Base-by-base conservation (phyloP, 64 coral and sea anemone genomes). In the Montipora sp. region DNA sequence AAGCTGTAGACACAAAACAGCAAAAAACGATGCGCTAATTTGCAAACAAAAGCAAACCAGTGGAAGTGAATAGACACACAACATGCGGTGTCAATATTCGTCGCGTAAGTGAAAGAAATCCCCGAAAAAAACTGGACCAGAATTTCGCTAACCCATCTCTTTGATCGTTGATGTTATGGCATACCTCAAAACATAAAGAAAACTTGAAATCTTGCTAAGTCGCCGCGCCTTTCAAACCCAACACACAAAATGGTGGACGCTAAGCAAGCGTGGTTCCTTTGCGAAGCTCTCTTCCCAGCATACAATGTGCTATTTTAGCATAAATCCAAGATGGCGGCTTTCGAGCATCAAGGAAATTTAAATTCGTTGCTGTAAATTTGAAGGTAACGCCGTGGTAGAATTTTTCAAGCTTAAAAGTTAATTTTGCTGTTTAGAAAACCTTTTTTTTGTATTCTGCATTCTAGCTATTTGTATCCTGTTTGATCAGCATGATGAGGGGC, bases 211-310 rank as follows among this genome's bases (percentile, higher is more conserved):
- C 83, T 84, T 90, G 93, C 93, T 94, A 89, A 83, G 93, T 94
- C 93, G 77, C 93, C 93, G 93, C 93, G 93, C 93, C 93, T 94
- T 77, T 78, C 79, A 76, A 68, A 71, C 23, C 21, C 63, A 73
- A 85, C 47, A 71, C 66, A 11, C 47, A 94, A 94, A 83, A 94
- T 94, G 93, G 93, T 94, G 93, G 93, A 94, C 93, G 93, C 87
- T 94, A 94, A 89, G 89, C 73, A 94, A 88, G 93, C 93, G 93
- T 94, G 93, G 93, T 94, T 94, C 93, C 93, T 90, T 89, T 94
- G 93, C 88, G 88, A 84, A 50, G 5, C 8, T 6, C 12, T 5
- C 44, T 85, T 85, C 82, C 82, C 82, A 14, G 19, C 16, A 70
- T 71, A 3, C 82, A 59, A 46, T 23, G 18, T 65, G 61, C 1